phyloP scores from a whole-genome alignment of 2,888 invertebrate species.

The Aleiodes testaceus region DNA sequence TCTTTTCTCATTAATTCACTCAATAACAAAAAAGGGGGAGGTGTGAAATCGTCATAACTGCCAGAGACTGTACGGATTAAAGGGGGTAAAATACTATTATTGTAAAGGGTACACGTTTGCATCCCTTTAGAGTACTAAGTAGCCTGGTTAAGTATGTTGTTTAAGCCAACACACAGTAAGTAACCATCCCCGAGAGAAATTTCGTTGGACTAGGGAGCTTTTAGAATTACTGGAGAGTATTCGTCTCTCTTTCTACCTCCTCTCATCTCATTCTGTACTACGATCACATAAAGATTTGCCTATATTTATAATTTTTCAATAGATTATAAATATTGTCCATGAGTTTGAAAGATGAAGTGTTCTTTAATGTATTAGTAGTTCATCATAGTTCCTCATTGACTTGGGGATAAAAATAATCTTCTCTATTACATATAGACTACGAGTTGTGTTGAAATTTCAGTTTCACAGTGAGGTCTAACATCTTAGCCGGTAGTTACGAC shows the following conservation, averaged over 20 bases:
- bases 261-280: conserved; percentile 26
- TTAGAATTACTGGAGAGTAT: conserved; percentile 38
- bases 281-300: too few species aligned
- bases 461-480: conserved; percentile 2
- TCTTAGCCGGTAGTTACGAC: conserved; percentile 30
- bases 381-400: not conserved
- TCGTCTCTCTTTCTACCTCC: conserved; percentile 40
- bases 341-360: too few species aligned
- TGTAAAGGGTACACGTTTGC: conserved; percentile 69
- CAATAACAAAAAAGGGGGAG: conserved; percentile 6
- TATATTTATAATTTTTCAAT: too few species aligned
- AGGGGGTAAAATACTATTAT: conserved; percentile 72
- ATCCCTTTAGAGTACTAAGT: conserved; percentile 65
- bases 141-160: conserved; percentile 73
- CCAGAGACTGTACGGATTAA: conserved; percentile 68
- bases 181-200: conserved; percentile 68
- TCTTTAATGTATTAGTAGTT: too few species aligned
- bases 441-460: conserved; percentile 10
- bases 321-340: too few species aligned
- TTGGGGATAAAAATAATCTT: not conserved
- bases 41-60: conserved; percentile 66
- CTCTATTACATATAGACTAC: not conserved
- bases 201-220: conserved; percentile 33
- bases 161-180: conserved; percentile 72
- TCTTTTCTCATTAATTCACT: too few species aligned